Evolutionary conservation across 2,113 vertebrate species (phyloP).

Genomic region (Parotia lawesii): DNA sequence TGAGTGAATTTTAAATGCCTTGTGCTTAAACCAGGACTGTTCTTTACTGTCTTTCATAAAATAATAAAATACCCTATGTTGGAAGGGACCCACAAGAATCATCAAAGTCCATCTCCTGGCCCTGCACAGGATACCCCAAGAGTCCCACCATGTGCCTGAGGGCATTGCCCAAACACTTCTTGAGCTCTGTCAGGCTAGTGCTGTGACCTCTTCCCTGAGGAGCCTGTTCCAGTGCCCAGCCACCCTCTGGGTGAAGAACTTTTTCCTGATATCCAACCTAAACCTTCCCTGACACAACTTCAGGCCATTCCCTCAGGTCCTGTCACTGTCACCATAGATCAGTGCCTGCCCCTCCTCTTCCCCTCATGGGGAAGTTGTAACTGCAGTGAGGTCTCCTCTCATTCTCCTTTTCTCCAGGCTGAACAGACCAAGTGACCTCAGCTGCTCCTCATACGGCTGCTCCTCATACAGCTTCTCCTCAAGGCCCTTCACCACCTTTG

Average conservation of each 20-base stretch:
- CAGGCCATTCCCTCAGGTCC: neutral
- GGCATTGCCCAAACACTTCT: neutral
- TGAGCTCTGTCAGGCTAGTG: neutral
- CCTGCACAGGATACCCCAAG: too few relatives aligned
- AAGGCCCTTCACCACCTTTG: too few relatives aligned
- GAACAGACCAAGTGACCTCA: neutral
- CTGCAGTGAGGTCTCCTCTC: neutral
- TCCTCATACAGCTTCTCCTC: neutral
- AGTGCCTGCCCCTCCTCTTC: neutral
- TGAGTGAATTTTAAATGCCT: neutral
- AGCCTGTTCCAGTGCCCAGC: rapidly evolving
- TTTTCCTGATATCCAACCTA: neutral
- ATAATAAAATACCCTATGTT: neutral
- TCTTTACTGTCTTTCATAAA: neutral
- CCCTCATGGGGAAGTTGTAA: rapidly evolving
- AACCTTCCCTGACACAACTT: neutral
- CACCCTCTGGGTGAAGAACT: neutral
- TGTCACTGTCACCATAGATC: neutral
- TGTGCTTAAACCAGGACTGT: neutral
- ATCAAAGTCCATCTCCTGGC: neutral
- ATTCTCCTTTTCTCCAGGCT: neutral
- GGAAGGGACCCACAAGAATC: neutral
- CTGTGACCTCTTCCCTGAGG: neutral
- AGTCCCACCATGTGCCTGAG: neutral
- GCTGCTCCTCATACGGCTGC: rapidly evolving